phyloP scores from a whole-genome alignment of 2,888 invertebrate species.

The Tetanocera ferruginea region DNA sequence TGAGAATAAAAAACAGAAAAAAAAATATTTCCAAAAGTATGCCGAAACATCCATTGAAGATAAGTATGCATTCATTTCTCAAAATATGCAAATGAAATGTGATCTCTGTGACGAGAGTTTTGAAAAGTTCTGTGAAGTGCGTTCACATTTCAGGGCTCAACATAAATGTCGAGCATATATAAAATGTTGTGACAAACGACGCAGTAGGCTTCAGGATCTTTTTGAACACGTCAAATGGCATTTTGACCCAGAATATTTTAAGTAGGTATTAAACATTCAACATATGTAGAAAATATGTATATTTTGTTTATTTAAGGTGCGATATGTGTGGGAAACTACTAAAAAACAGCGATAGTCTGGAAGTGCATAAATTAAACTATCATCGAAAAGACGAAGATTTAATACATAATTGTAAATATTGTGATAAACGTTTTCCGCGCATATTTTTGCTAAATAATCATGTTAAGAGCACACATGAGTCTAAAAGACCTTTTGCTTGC shows the following conservation, averaged over 20 bases:
- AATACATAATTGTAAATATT: slow-evolving; percentile 45
- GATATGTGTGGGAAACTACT: slow-evolving; percentile 46
- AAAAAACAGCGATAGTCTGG: slow-evolving; percentile 44
- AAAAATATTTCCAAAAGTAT: neutral
- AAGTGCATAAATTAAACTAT: slow-evolving; percentile 44
- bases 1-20: neutral
- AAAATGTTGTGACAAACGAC: slow-evolving; percentile 60
- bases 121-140: slow-evolving; percentile 57
- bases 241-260: slow-evolving; percentile 61
- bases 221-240: slow-evolving; percentile 63
- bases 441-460: slow-evolving; percentile 47
- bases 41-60: neutral
- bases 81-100: slow-evolving; percentile 56
- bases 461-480: slow-evolving; percentile 41
- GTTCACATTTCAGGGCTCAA: slow-evolving; percentile 56
- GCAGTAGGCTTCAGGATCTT: slow-evolving; percentile 56
- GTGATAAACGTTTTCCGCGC: slow-evolving; percentile 46
- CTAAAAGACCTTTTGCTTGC: slow-evolving; percentile 46
- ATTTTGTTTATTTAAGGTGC: slow-evolving; percentile 41
- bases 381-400: slow-evolving; percentile 46
- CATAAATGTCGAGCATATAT: slow-evolving; percentile 60
- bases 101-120: slow-evolving; percentile 59
- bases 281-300: neutral
- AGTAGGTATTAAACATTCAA: slow-evolving; percentile 48
- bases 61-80: slow-evolving; percentile 42